Percentiles rank a stretch among this genome's conserved stretches.
phyloP scores from a whole-genome alignment of 1,140 invertebrate species.

The Colletes latitarsis region DNA sequence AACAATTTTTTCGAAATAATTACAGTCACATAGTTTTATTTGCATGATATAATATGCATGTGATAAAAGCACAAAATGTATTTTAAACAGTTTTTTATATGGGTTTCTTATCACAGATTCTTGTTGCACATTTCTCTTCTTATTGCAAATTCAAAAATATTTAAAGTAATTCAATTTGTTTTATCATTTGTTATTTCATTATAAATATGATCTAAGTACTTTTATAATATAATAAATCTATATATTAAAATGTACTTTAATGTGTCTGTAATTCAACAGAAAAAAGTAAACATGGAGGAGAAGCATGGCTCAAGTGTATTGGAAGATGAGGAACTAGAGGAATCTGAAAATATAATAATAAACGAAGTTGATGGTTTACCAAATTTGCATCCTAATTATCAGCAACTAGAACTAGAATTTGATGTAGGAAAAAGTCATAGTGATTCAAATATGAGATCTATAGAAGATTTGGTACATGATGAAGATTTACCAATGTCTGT shows the following conservation, averaged over 20 bases:
- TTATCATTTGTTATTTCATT: background rate
- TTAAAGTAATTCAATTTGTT: background rate
- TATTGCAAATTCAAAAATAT: too few relatives aligned
- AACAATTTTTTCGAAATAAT: background rate
- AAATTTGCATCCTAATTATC: slow-evolving; percentile 88
- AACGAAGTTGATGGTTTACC: slow-evolving; percentile 92
- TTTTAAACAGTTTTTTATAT: background rate
- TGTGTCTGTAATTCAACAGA: background rate
- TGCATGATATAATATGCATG: background rate
- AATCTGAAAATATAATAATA: slow-evolving; percentile 88
- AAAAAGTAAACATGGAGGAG: slow-evolving; percentile 72
- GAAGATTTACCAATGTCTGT: slow-evolving; percentile 93
- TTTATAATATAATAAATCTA: background rate
- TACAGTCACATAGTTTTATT: background rate
- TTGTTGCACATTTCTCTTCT: too few relatives aligned
- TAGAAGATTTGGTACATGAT: slow-evolving; percentile 85
- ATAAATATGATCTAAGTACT: background rate
- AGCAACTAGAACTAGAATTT: slow-evolving; percentile 77
- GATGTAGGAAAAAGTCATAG: slow-evolving; percentile 80
- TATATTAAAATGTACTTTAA: background rate
- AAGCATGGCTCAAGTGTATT: slow-evolving; percentile 64
- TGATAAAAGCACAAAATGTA: too few relatives aligned
- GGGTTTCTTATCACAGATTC: too few relatives aligned
- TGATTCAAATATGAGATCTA: slow-evolving; percentile 71
- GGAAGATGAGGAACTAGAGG: slow-evolving; percentile 78